These are phyloP conservation scores for Oceanodroma tethys DNA, from an alignment of 2,113 vertebrate species.

Conservation along the genomic window DNA sequence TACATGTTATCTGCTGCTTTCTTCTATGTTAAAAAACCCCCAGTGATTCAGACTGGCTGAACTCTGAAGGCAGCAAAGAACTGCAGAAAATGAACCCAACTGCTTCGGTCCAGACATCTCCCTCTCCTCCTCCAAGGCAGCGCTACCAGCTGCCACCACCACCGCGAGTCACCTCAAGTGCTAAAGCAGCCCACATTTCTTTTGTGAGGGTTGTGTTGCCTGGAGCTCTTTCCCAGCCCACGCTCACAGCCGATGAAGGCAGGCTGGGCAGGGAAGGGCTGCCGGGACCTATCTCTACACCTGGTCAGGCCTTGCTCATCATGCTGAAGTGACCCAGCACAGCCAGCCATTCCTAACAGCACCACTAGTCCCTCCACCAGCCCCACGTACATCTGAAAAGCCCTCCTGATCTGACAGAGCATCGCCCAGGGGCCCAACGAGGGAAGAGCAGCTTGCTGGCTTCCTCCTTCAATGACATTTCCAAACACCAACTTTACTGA, in stretches of 20 bases:
- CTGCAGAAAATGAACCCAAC: neutral
- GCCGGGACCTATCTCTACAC: fast-evolving
- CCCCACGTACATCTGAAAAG: fast-evolving
- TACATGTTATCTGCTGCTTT: fast-evolving
- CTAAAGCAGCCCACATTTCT: neutral
- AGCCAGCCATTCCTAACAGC: neutral
- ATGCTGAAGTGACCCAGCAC: neutral
- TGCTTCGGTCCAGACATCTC: neutral
- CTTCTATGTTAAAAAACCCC: neutral
- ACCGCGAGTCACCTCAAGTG: neutral
- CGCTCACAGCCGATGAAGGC: neutral
- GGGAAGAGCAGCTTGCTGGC: neutral
- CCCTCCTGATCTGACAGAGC: neutral
- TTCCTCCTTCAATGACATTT: neutral
- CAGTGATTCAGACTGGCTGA: neutral
- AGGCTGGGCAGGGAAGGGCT: neutral
- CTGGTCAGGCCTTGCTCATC: neutral
- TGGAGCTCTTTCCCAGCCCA: neutral
- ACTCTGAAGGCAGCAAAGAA: neutral
- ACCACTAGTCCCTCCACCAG: neutral
- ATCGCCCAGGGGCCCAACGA: fast-evolving
- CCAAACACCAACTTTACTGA: neutral
- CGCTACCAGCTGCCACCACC: neutral
- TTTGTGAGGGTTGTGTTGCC: neutral
- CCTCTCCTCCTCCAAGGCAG: neutral